Evolutionary conservation across 2,888 invertebrate genomes (phyloP).

Genomic region (Habroteleia sp.): DNA sequence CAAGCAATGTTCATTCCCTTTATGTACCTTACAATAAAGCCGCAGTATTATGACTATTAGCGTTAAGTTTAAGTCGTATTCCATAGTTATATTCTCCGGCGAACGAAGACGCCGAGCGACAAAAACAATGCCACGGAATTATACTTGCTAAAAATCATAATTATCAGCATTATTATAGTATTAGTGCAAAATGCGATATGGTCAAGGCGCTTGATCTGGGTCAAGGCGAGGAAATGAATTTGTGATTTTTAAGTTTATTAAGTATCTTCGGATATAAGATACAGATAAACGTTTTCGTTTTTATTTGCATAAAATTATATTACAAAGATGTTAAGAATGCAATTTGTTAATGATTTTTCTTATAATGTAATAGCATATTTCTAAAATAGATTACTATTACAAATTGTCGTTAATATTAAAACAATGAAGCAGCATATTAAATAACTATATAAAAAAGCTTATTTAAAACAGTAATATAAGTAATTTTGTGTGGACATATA

Average conservation of each 20-base stretch:
- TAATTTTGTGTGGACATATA: no score
- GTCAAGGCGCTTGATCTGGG: constrained; percentile 12
- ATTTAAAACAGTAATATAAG: no score
- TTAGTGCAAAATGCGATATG: constrained; percentile 17
- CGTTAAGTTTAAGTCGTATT: constrained; percentile 57
- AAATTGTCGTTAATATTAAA: no score
- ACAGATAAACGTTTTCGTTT: no score
- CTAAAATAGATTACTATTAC: no score
- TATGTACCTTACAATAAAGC: constrained; percentile 62
- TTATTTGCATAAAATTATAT: no score
- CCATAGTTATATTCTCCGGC: constrained; percentile 12
- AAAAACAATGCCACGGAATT: constrained; percentile 45
- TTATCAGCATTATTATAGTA: constrained; percentile 32
- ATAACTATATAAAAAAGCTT: no score
- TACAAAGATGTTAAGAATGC: no score
- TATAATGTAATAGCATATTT: no score
- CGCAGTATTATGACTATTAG: constrained; percentile 60
- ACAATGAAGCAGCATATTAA: no score
- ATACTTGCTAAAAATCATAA: constrained; percentile 47
- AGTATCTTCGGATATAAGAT: no score
- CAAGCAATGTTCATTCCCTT: constrained; percentile 61
- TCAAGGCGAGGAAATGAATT: constrained; percentile 17
- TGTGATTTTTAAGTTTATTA: background rate
- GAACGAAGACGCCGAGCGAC: constrained; percentile 25
- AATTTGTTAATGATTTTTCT: no score